Percentiles rank a stretch among this genome's conserved stretches.
phyloP scores from a whole-genome alignment of 2,113 vertebrate species.

The Ceyx margarethae region DNA sequence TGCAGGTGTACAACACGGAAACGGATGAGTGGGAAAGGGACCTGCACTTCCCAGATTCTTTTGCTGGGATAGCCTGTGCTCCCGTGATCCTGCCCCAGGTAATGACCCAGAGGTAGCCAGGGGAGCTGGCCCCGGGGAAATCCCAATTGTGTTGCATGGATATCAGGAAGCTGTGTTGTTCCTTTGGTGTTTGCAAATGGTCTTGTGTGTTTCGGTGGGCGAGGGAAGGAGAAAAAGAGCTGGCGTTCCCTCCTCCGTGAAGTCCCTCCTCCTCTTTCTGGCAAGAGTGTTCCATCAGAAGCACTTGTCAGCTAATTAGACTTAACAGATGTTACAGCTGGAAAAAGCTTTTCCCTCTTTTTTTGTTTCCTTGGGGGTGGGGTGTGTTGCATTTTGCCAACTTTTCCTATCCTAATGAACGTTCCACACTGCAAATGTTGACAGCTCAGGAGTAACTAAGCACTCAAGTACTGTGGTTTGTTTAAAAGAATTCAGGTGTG shows the following conservation, averaged over 20 bases:
- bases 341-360: not conserved
- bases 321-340: not conserved
- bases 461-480: not conserved
- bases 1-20: conserved; percentile 96
- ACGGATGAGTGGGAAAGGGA: conserved; percentile 96
- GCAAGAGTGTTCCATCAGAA: not conserved
- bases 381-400: not conserved
- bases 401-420: not conserved
- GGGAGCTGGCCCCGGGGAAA: rapidly evolving
- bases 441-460: conserved; percentile 20
- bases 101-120: conserved; percentile 72
- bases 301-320: not conserved
- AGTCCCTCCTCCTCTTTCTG: not conserved
- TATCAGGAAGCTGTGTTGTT: not conserved
- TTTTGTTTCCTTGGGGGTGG: too few relatives aligned
- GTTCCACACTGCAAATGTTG: not conserved
- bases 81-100: conserved; percentile 85
- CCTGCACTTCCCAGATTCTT: conserved; percentile 95
- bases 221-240: not conserved
- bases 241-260: not conserved
- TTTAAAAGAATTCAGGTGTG: conserved; percentile 3
- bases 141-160: not conserved
- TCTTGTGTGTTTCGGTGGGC: not conserved
- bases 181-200: not conserved
- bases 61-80: conserved; percentile 89